Evolutionary conservation across 2,797 vertebrate species (phyloP).

Genomic region (Epinephelus malabaricus): DNA sequence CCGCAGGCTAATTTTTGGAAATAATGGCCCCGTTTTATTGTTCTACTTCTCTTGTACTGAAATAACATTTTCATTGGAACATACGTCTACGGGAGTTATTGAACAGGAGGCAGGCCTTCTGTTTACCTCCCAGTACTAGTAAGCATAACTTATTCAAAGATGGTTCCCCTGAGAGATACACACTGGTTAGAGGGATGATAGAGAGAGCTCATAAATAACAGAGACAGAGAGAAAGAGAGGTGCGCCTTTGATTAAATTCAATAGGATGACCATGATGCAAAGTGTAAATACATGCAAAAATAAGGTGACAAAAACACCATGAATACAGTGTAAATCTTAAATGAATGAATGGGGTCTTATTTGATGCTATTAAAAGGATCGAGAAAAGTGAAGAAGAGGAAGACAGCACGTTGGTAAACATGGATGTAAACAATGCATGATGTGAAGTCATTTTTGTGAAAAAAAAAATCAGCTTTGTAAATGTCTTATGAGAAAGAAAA

Average conservation of each 20-base stretch:
- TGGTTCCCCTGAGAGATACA: not conserved
- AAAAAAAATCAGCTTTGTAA: too few species aligned
- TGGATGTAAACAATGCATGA: not conserved
- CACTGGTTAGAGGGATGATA: not conserved
- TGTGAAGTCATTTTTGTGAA: too few species aligned
- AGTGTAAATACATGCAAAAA: not conserved
- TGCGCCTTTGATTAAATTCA: not conserved
- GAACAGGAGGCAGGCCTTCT: not conserved
- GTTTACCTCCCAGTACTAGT: not conserved
- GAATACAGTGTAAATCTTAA: not conserved
- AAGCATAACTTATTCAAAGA: slow-evolving; percentile 12
- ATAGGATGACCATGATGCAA: not conserved
- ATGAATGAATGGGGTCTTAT: not conserved
- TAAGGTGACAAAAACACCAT: not conserved
- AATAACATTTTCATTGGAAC: not conserved
- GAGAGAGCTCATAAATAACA: not conserved
- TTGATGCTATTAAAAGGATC: not conserved
- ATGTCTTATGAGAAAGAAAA: too few species aligned
- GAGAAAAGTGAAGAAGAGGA: not conserved
- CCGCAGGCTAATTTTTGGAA: not conserved
- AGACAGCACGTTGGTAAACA: not conserved
- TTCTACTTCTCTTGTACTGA: slow-evolving; percentile 1
- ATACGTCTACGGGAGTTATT: not conserved
- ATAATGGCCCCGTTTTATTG: not conserved
- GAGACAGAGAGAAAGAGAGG: not conserved